A percentile compares a stretch with the other conserved stretches of the same genome.
These are phyloP conservation scores for Mus spretus DNA, from an alignment of 2,797 vertebrate genomes.

Conservation along the genomic window DNA sequence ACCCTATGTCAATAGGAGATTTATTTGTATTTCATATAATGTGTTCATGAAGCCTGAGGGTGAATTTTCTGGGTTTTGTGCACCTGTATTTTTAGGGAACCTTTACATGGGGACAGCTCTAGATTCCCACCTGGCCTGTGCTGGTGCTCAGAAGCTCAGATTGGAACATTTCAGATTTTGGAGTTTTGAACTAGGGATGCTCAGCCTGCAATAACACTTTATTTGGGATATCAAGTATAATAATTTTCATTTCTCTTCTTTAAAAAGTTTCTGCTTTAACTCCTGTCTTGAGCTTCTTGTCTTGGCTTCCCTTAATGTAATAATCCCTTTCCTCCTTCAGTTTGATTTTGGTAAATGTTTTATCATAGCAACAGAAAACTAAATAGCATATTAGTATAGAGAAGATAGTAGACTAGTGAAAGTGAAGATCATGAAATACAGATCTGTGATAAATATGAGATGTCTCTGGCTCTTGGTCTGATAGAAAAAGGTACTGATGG, in stretches of 20 bases:
- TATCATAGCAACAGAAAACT: not conserved
- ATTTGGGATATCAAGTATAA: not conserved
- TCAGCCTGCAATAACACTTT: not conserved
- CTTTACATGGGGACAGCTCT: not conserved
- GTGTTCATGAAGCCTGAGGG: not conserved
- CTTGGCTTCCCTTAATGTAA: not conserved
- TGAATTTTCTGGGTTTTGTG: not conserved
- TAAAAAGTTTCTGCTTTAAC: not conserved
- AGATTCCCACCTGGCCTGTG: not conserved
- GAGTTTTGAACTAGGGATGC: not conserved
- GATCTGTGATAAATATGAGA: not conserved
- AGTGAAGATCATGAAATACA: conserved; percentile 21
- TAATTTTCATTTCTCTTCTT: conserved; percentile 6
- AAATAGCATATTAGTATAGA: not conserved
- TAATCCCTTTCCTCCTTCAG: not conserved
- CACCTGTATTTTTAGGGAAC: not conserved
- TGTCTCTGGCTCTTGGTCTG: conserved; percentile 9
- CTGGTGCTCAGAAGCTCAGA: not conserved
- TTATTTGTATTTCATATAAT: not conserved
- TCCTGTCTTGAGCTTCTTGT: too few species aligned
- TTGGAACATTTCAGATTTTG: not conserved
- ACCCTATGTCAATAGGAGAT: not conserved
- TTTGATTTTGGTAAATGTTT: not conserved
- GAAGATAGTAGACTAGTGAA: not conserved
- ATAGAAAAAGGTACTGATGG: not conserved